Percentiles rank a stretch among this genome's conserved stretches.
Evolutionary conservation across 2,888 invertebrate genomes (phyloP).

Genomic region (Opisthograptis luteolata): DNA sequence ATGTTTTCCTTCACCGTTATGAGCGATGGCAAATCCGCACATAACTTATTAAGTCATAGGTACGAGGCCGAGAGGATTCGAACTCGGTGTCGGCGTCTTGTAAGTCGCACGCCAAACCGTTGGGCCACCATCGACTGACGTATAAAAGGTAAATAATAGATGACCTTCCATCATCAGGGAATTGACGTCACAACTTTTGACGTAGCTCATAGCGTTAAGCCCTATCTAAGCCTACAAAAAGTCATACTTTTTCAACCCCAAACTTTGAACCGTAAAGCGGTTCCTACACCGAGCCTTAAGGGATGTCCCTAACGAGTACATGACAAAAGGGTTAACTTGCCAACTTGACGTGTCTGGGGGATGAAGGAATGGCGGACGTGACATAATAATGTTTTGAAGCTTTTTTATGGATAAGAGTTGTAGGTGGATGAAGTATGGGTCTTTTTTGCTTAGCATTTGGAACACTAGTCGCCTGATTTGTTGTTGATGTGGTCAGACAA

Average conservation of each 20-base stretch:
- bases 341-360: constrained; percentile 33
- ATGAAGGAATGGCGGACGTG: constrained; percentile 34
- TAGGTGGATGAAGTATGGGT: no score
- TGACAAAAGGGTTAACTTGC: constrained; percentile 42
- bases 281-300: constrained; percentile 19
- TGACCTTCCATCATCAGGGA: background rate
- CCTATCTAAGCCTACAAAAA: constrained; percentile 11
- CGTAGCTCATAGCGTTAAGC: constrained; percentile 18
- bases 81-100: no score
- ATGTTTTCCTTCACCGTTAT: no score
- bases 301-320: constrained; percentile 31
- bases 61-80: no score
- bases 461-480: no score
- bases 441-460: no score
- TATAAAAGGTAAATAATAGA: constrained; percentile 2
- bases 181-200: constrained; percentile 5
- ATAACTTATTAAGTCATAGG: no score
- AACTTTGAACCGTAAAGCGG: constrained; percentile 34
- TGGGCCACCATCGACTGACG: background rate
- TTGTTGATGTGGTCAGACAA: no score
- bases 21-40: no score
- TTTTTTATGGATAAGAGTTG: constrained; percentile 15
- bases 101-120: no score
- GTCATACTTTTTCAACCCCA: constrained; percentile 22
- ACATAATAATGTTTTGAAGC: constrained; percentile 22